These are phyloP conservation scores for Pemphigus obesinymphae DNA, from an alignment of 1,140 invertebrate genomes.

Conservation along the genomic window DNA sequence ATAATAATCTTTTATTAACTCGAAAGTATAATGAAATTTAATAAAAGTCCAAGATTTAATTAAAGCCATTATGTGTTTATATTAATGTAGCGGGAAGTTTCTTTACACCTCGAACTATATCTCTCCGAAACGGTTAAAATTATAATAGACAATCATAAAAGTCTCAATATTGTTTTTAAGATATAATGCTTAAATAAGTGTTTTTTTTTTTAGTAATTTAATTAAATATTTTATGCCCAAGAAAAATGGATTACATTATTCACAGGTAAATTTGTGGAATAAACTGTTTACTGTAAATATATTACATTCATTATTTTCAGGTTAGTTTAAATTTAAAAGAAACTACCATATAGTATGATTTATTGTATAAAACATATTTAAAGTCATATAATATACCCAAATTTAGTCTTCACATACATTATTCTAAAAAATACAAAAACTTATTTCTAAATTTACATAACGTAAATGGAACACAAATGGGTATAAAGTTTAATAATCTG, in stretches of 20 bases:
- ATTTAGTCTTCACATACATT: too few species aligned
- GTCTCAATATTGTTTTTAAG: not conserved
- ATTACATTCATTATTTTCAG: too few species aligned
- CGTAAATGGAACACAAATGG: too few species aligned
- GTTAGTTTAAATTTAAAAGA: too few species aligned
- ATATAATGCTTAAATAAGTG: not conserved
- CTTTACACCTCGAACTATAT: not conserved
- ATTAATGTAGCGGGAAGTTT: not conserved
- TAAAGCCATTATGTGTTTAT: not conserved
- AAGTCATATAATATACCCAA: too few species aligned
- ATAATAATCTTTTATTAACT: not conserved
- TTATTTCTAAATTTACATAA: too few species aligned
- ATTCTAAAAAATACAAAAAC: too few species aligned
- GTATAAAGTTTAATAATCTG: too few species aligned
- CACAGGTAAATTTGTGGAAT: too few species aligned
- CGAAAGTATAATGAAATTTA: not conserved
- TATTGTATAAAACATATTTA: too few species aligned
- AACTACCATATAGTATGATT: too few species aligned
- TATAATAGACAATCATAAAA: not conserved
- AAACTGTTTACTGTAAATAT: too few species aligned
- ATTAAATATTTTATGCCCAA: not conserved
- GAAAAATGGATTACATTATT: not conserved
- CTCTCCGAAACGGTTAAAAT: not conserved
- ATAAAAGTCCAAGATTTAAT: not conserved
- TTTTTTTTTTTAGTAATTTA: not conserved